Evolutionary conservation across 2,797 vertebrate species (phyloP).

Genomic region (Phaenicophaeus curvirostris): DNA sequence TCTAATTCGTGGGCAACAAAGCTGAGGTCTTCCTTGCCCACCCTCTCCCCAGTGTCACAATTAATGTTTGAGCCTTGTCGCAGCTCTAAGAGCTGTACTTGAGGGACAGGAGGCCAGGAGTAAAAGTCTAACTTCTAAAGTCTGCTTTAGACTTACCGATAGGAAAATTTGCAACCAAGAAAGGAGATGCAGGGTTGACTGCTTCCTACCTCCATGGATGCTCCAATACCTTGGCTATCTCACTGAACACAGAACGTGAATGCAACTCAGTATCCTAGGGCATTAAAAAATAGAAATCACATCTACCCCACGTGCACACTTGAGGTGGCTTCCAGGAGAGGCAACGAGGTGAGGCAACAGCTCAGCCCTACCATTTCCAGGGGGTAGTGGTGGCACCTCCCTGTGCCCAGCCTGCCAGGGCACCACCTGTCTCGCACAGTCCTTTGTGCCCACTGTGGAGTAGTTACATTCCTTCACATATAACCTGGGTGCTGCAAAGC

Average conservation of each 20-base stretch:
- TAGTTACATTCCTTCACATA: neutral
- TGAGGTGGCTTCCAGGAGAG: neutral
- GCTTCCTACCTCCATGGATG: neutral
- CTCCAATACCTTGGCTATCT: neutral
- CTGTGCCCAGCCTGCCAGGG: neutral
- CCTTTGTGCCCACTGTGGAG: fast-evolving
- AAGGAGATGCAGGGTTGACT: neutral
- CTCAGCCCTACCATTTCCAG: neutral
- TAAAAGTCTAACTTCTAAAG: neutral
- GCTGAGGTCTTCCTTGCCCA: neutral
- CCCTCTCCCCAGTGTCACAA: neutral
- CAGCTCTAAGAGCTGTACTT: neutral
- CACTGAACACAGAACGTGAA: neutral
- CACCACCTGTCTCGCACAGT: neutral
- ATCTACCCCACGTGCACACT: fast-evolving
- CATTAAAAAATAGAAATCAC: neutral
- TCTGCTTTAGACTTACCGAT: neutral
- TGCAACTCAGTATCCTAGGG: neutral
- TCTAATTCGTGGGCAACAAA: neutral
- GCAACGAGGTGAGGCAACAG: neutral
- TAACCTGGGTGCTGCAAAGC: neutral
- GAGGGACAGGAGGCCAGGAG: neutral
- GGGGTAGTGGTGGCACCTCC: neutral
- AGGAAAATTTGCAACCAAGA: neutral
- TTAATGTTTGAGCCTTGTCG: neutral